These are phyloP conservation scores for Charanyca ferruginea DNA, from an alignment of 2,888 invertebrate genomes.

Conservation along the genomic window DNA sequence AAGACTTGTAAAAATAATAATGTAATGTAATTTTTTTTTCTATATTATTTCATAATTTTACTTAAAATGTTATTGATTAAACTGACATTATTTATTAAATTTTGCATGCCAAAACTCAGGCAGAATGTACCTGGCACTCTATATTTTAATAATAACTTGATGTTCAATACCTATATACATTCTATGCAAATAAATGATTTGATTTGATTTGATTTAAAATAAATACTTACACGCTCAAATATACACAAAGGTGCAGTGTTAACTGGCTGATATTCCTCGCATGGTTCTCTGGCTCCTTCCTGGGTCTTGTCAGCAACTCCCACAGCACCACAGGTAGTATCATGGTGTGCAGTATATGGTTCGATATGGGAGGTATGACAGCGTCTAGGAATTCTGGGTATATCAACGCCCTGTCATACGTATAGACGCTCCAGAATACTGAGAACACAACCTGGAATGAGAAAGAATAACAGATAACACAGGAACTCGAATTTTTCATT, in stretches of 20 bases:
- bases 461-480: not conserved
- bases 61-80: no score
- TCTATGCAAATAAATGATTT: no score
- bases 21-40: no score
- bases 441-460: slow-evolving; percentile 79
- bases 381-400: slow-evolving; percentile 76
- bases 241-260: slow-evolving; percentile 69
- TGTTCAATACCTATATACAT: no score
- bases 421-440: slow-evolving; percentile 81
- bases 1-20: no score
- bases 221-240: slow-evolving; percentile 81
- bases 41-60: no score
- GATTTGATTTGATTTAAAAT: no score
- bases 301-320: slow-evolving; percentile 76
- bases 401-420: slow-evolving; percentile 77
- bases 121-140: no score
- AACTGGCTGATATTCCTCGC: slow-evolving; percentile 71
- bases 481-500: no score
- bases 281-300: slow-evolving; percentile 75
- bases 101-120: no score
- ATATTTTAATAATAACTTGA: no score
- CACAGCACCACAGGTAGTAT: slow-evolving; percentile 78
- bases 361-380: slow-evolving; percentile 71
- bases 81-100: no score
- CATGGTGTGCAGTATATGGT: slow-evolving; percentile 82